These are phyloP conservation scores for Pomacea maculata DNA, from an alignment of 1,140 invertebrate species.

Conservation along the genomic window DNA sequence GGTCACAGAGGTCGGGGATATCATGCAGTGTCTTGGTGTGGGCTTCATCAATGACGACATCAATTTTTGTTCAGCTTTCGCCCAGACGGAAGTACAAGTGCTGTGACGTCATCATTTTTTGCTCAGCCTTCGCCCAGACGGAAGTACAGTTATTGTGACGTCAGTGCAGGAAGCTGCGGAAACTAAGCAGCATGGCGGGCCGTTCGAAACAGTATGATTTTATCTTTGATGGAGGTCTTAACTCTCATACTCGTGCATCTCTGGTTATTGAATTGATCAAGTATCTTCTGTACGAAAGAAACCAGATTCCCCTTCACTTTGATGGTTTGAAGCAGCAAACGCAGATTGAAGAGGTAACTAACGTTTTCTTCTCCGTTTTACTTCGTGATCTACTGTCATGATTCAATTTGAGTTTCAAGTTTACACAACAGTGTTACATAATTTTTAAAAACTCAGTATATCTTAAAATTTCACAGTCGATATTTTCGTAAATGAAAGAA, in stretches of 20 bases:
- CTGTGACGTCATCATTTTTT: too few species aligned
- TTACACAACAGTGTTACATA: not conserved
- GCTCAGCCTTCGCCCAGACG: too few species aligned
- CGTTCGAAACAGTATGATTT: constrained; percentile 26
- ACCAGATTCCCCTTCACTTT: constrained; percentile 35
- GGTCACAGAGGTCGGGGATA: too few species aligned
- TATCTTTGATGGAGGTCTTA: constrained; percentile 35
- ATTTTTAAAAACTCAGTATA: too few species aligned
- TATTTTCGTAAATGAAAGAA: too few species aligned
- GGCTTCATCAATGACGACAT: too few species aligned
- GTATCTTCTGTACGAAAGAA: constrained; percentile 33
- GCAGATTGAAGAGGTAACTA: constrained; percentile 1
- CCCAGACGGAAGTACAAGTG: too few species aligned
- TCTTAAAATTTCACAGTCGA: too few species aligned
- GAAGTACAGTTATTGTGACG: too few species aligned
- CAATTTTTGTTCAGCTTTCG: too few species aligned
- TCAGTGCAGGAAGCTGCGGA: not conserved
- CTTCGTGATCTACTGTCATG: not conserved
- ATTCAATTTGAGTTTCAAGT: not conserved
- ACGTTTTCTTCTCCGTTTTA: not conserved
- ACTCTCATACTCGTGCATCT: constrained; percentile 23
- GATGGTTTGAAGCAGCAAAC: constrained; percentile 26
- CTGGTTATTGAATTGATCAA: constrained; percentile 36
- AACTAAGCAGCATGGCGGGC: constrained; percentile 27
- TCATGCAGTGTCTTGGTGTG: too few species aligned